Conservation (phyloP, 2,888 invertebrate species). For the Lathronympha strigana region DNA sequence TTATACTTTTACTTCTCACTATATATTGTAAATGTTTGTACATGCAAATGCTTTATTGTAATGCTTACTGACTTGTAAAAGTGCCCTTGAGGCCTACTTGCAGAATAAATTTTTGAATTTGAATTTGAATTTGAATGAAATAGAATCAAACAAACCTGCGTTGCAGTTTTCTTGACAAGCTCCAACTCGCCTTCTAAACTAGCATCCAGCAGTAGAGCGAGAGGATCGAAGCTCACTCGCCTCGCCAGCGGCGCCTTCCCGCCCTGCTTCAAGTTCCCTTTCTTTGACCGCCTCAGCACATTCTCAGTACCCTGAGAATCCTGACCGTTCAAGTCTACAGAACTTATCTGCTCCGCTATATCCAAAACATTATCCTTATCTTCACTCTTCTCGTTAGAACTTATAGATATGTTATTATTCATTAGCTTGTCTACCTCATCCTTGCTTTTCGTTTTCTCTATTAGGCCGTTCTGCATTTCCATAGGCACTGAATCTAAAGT, state of each 20-base stretch:
- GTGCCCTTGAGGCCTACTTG: too few relatives aligned
- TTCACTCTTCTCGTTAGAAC: conserved; percentile 68
- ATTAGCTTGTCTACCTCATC: conserved; percentile 77
- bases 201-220: conserved; percentile 97
- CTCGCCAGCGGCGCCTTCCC: conserved; percentile 90
- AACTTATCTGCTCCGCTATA: conserved; percentile 79
- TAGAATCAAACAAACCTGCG: conserved; percentile 88
- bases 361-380: conserved; percentile 75
- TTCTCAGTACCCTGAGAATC: conserved; percentile 84
- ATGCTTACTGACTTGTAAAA: too few relatives aligned
- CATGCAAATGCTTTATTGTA: too few relatives aligned
- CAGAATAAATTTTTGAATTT: too few relatives aligned
- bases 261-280: conserved; percentile 91
- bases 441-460: conserved; percentile 66
- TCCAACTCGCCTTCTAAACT: conserved; percentile 99
- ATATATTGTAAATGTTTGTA: too few relatives aligned
- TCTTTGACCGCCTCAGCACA: conserved; percentile 87
- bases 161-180: conserved; percentile 97
- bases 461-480: conserved; percentile 65
- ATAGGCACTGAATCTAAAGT: conserved; percentile 74
- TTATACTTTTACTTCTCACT: too few relatives aligned
- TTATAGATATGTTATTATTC: conserved; percentile 61
- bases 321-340: conserved; percentile 80
- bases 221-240: conserved; percentile 98
- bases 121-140: background rate